A percentile compares a stretch with the other conserved stretches of the same genome.
These are phyloP conservation scores for Chymomyza caudatula DNA, from an alignment of 2,888 invertebrate species.

Conservation along the genomic window DNA sequence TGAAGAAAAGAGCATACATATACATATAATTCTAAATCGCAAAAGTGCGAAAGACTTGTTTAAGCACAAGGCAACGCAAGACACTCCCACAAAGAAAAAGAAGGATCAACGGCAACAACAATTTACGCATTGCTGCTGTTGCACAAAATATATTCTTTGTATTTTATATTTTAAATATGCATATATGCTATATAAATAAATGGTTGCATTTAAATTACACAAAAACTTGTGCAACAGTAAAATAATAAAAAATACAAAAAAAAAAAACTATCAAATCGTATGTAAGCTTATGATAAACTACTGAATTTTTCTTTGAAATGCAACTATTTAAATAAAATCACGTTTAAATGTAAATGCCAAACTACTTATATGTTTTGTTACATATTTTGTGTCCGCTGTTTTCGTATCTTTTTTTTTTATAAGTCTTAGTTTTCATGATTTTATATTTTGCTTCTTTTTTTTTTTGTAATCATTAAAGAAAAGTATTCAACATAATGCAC, in stretches of 20 bases:
- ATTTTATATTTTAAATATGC: not conserved
- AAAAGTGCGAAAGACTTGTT: constrained; percentile 14
- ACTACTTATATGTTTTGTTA: not conserved
- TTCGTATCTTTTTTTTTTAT: not conserved
- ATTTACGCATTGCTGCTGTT: constrained; percentile 55
- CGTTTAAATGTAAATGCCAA: not conserved
- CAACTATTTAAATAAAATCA: not conserved
- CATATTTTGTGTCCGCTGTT: not conserved
- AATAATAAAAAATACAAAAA: constrained; percentile 24
- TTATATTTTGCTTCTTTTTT: not conserved
- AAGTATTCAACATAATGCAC: constrained; percentile 6
- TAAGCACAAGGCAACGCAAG: constrained; percentile 13
- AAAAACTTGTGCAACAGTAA: constrained; percentile 18
- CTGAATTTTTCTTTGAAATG: not conserved
- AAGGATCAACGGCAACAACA: constrained; percentile 21
- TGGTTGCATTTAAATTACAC: not conserved
- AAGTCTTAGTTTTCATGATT: not conserved
- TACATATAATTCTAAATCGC: constrained; percentile 37
- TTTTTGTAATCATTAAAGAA: constrained; percentile 26
- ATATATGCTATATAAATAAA: not conserved
- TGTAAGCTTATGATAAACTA: not conserved
- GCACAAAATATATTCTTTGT: constrained; percentile 28
- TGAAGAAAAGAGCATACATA: constrained; percentile 13
- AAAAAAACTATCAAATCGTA: not conserved
- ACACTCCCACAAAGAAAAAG: constrained; percentile 4